Evolutionary conservation across 2,888 invertebrate genomes (phyloP).

Genomic region (Caradrina clavipalpis): DNA sequence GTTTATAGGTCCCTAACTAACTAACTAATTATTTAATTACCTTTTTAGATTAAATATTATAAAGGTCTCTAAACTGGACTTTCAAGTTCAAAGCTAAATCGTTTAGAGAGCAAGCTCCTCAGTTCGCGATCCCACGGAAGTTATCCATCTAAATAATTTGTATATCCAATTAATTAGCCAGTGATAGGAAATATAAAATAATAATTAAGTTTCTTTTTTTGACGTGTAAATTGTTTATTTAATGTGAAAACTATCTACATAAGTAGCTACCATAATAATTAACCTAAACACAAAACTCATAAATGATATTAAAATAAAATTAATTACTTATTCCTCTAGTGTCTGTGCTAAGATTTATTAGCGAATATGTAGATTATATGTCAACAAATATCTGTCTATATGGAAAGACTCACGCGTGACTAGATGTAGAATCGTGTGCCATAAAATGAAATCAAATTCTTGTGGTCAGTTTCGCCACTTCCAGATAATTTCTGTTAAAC

Average conservation of each 20-base stretch:
- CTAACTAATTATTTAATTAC: background rate
- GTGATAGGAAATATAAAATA: slow-evolving; percentile 29
- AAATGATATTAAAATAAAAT: too few species aligned
- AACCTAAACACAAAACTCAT: too few species aligned
- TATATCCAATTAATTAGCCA: slow-evolving; percentile 14
- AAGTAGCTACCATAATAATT: too few species aligned
- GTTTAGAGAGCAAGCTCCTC: background rate
- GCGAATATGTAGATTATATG: too few species aligned
- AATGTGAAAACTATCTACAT: too few species aligned
- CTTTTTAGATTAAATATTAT: background rate
- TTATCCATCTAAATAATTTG: slow-evolving; percentile 13
- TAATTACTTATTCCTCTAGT: too few species aligned
- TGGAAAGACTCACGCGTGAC: too few species aligned
- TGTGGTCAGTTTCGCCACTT: background rate
- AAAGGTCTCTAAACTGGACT: background rate
- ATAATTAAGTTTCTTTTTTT: slow-evolving; percentile 30
- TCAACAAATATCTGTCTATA: background rate
- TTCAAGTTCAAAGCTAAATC: background rate
- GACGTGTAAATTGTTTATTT: background rate
- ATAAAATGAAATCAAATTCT: slow-evolving; percentile 6
- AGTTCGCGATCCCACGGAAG: slow-evolving; percentile 46
- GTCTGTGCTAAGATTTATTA: slow-evolving; percentile 18
- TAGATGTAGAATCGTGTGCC: background rate
- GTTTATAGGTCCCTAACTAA: too few species aligned
- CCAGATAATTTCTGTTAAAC: background rate